Conservation (phyloP, 2,888 invertebrate genomes). For the Anoplius nigerrimus region DNA sequence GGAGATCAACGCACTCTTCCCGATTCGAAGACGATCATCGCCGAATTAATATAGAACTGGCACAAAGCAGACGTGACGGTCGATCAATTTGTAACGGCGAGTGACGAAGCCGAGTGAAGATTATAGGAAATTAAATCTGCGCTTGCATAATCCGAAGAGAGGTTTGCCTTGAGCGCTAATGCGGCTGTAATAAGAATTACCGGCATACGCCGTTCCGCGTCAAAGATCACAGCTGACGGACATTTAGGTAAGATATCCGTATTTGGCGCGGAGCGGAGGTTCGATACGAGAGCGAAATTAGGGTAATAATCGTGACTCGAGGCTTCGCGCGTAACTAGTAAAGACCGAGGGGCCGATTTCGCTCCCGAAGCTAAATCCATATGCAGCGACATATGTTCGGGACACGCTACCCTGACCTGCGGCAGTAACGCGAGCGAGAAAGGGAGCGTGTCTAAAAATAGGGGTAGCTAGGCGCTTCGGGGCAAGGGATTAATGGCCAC, state of each 20-base stretch:
- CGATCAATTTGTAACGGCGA: too few species aligned
- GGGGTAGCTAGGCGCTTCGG: constrained; percentile 45
- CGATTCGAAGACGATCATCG: neutral
- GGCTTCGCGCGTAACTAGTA: constrained; percentile 11
- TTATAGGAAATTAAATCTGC: too few species aligned
- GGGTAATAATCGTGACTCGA: neutral
- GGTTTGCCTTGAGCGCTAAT: too few species aligned
- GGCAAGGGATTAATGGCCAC: constrained; percentile 49
- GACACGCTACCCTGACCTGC: constrained; percentile 61
- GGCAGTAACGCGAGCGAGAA: constrained; percentile 36
- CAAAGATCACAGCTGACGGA: too few species aligned
- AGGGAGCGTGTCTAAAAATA: constrained; percentile 54
- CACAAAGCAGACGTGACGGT: too few species aligned
- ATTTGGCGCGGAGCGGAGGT: too few species aligned
- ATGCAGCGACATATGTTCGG: constrained; percentile 59
- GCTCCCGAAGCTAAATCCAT: constrained; percentile 50
- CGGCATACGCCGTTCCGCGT: too few species aligned
- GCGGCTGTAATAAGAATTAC: too few species aligned
- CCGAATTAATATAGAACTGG: neutral
- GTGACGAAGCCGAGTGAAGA: too few species aligned
- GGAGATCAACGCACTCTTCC: constrained; percentile 4
- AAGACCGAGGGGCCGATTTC: constrained; percentile 27
- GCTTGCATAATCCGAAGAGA: too few species aligned
- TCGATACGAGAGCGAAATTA: too few species aligned
- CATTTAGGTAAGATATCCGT: too few species aligned